A percentile compares a stretch with the other conserved stretches of the same genome.
Evolutionary conservation across 1,140 invertebrate species (phyloP).

Genomic region (Cryptotermes secundus): DNA sequence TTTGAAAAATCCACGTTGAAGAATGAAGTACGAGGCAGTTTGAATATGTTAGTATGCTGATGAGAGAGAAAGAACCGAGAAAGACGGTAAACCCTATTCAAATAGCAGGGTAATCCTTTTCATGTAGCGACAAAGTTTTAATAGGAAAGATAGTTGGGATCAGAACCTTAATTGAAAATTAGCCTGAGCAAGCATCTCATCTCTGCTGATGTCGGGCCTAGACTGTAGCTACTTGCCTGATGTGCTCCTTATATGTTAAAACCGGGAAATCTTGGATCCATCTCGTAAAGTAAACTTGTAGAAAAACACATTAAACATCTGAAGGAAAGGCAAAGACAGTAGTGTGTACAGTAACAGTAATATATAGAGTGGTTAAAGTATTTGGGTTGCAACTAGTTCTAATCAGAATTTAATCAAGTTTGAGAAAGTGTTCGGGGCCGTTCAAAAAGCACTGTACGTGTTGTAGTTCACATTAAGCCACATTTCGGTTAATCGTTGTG

Average conservation of each 20-base stretch:
- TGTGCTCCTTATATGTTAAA: slow-evolving; percentile 25
- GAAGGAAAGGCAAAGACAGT: background rate
- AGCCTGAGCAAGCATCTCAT: slow-evolving; percentile 29
- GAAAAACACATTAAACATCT: slow-evolving; percentile 10
- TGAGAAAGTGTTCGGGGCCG: background rate
- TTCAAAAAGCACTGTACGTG: background rate
- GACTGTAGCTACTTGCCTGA: background rate
- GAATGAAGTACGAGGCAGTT: background rate
- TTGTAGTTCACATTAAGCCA: too few relatives aligned
- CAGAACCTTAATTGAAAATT: slow-evolving; percentile 30
- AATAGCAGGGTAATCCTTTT: slow-evolving; percentile 16
- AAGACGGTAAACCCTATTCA: slow-evolving; percentile 3
- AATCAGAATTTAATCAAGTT: background rate
- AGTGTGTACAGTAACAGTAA: background rate
- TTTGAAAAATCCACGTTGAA: background rate
- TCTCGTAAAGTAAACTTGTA: slow-evolving; percentile 19
- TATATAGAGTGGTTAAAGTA: background rate
- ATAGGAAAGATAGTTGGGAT: slow-evolving; percentile 27
- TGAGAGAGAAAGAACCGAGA: background rate
- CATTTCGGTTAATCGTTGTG: too few relatives aligned
- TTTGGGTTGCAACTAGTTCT: background rate
- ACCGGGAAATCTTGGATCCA: slow-evolving; percentile 27
- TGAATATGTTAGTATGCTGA: background rate
- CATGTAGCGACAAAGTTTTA: slow-evolving; percentile 26
- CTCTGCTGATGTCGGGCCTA: background rate